A percentile compares a stretch with the other conserved stretches of the same genome.
phyloP scores from a whole-genome alignment of 1,140 invertebrate species.

The Lepidurus arcticus region DNA sequence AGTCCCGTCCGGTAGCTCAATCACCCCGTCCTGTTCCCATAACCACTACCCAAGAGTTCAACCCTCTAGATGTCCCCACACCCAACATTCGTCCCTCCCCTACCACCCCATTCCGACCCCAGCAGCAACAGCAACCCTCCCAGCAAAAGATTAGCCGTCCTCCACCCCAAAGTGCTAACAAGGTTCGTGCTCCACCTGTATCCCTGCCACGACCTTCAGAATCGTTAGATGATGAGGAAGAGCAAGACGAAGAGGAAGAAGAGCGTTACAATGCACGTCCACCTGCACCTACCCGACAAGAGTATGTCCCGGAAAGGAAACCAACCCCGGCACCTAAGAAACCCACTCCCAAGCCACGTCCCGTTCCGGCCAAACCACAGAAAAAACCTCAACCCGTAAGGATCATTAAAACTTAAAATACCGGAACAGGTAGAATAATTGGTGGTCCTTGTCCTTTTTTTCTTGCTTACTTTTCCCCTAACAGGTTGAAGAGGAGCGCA shows the following conservation, averaged over 20 bases:
- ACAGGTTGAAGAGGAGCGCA: conserved; percentile 15
- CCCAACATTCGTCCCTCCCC: not conserved
- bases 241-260: not conserved
- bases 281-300: not conserved
- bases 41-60: conserved; percentile 1
- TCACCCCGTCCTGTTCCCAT: conserved; percentile 10
- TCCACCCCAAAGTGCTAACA: not conserved
- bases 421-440: not conserved
- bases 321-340: not conserved
- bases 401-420: not conserved
- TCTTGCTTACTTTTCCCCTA: not conserved
- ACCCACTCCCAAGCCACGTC: not conserved
- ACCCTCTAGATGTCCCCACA: not conserved
- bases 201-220: not conserved
- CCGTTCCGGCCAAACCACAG: not conserved
- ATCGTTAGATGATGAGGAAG: not conserved
- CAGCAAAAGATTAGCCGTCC: not conserved
- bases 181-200: not conserved
- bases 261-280: not conserved
- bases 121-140: not conserved
- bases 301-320: not conserved
- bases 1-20: not conserved
- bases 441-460: not conserved
- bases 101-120: not conserved
- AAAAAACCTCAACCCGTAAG: not conserved